These are phyloP conservation scores for Enteromius treurensis DNA, from an alignment of 2,797 vertebrate species.

Conservation along the genomic window DNA sequence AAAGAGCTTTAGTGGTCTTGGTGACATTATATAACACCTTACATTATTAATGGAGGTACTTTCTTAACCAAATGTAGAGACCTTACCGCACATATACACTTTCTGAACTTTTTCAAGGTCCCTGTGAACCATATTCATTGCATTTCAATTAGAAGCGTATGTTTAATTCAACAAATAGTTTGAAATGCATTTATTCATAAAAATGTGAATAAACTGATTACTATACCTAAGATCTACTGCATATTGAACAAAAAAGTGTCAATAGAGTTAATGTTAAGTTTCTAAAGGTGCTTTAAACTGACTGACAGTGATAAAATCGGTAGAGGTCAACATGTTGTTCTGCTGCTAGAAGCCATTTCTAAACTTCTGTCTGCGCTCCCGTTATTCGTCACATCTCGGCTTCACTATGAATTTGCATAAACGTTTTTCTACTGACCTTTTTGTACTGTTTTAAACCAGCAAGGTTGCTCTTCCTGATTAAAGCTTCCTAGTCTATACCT, in stretches of 20 bases:
- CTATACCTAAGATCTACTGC: background rate
- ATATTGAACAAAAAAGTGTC: background rate
- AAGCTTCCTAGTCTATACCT: background rate
- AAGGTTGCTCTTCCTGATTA: slow-evolving; percentile 6
- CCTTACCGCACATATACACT: background rate
- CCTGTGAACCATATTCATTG: slow-evolving; percentile 3
- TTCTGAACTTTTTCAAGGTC: slow-evolving; percentile 19
- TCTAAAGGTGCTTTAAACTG: slow-evolving; percentile 5
- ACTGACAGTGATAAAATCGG: background rate
- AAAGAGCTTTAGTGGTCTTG: background rate
- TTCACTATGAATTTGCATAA: slow-evolving; percentile 8
- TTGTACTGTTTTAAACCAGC: slow-evolving; percentile 15
- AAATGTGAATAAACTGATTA: background rate
- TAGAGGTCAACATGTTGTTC: background rate
- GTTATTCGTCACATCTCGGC: background rate
- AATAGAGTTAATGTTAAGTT: background rate
- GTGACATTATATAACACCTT: slow-evolving; percentile 18
- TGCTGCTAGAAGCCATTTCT: background rate
- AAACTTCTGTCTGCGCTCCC: background rate
- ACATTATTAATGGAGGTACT: slow-evolving; percentile 29
- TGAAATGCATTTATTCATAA: background rate
- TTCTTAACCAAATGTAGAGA: slow-evolving; percentile 13
- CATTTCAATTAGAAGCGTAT: background rate
- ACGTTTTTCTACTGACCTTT: background rate
- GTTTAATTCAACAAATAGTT: slow-evolving; percentile 4